Evolutionary conservation across 2,113 vertebrate genomes (phyloP), one percentile per base, ranked within the genome.

Genomic region (Rhombomys opimus): DNA sequence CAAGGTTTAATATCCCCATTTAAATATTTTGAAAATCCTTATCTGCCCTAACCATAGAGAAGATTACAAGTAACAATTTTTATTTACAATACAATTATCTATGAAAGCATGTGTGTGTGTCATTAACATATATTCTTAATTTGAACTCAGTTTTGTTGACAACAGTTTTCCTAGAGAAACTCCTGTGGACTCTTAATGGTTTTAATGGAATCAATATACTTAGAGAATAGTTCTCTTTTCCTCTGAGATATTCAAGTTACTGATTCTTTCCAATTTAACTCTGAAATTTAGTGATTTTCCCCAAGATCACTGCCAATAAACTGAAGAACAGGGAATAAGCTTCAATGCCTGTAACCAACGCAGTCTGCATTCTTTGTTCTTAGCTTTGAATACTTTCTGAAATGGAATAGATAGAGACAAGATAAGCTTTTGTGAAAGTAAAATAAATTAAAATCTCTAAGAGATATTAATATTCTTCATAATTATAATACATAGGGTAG

Each of bases 371-470:
- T 94, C n/a, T 91, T 77, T 91, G 50, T 1, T 50, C 52, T 78
- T 94, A 68, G 72, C 15, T 72, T 73, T 75, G 11, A 50, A 70
- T 80, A 52, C 22, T 5, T 41, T 87, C 10, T 93, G 87, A 95
- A 80, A 68, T 68, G 32, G 9, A 32, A 73, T 87, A 41, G 13
- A 73, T 90, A 1, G 65, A 94, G 38, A 93, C 67, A 15, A 86
- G n/a, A 86, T 95, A 91, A 96, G 54, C 35, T 84, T 73, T 17
- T 89, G n/a, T 96, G 91, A 95, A 94, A 93, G 82, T 78, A 88
- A 93, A 95, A 95, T 91, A 73, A 95, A 87, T 82, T 78, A 86
- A 46, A 97, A 78, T 41, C 15, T 70, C 65, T 15, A n/a, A 80
- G 32, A 81, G 30, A 88, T 89, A 81, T 68, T 17, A 59, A 63